Percentiles rank a stretch among this genome's conserved stretches.
Evolutionary conservation across 2,888 invertebrate species (phyloP).

Genomic region (Serripes groenlandicus): DNA sequence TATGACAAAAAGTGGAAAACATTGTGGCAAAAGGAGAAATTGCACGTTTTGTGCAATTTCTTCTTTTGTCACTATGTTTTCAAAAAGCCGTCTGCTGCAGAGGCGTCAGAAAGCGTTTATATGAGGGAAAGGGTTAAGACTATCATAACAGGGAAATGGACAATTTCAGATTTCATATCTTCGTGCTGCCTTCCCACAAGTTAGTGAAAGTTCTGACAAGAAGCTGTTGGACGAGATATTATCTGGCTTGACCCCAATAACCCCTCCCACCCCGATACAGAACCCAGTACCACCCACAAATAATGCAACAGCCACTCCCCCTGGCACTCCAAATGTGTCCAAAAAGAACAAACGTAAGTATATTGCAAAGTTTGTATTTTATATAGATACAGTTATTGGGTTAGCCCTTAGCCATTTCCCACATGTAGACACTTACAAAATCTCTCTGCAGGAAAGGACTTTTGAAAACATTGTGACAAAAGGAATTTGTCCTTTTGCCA

Average conservation of each 20-base stretch:
- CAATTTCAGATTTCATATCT: conserved; percentile 85
- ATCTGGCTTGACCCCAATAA: conserved; percentile 82
- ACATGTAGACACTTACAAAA: not conserved
- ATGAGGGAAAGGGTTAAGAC: too few relatives aligned
- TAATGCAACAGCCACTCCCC: conserved; percentile 78
- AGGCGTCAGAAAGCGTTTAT: too few relatives aligned
- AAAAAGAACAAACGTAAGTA: conserved; percentile 72
- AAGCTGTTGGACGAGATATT: conserved; percentile 86
- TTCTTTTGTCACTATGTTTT: too few relatives aligned
- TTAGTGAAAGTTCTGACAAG: conserved; percentile 83
- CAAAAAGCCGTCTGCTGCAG: too few relatives aligned
- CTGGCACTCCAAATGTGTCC: conserved; percentile 80
- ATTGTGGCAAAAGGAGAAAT: too few relatives aligned
- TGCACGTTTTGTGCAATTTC: too few relatives aligned
- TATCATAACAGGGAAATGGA: too few relatives aligned
- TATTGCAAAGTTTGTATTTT: not conserved
- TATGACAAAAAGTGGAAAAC: too few relatives aligned
- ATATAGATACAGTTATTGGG: not conserved
- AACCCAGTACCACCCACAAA: conserved; percentile 56
- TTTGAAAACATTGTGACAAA: not conserved
- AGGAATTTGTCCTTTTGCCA: not conserved
- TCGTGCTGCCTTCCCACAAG: conserved; percentile 78
- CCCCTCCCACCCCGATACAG: conserved; percentile 43
- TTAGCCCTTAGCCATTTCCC: not conserved
- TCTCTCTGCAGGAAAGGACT: not conserved